phyloP scores from a whole-genome alignment of 2,888 invertebrate species.

The Lochmaea capreae region DNA sequence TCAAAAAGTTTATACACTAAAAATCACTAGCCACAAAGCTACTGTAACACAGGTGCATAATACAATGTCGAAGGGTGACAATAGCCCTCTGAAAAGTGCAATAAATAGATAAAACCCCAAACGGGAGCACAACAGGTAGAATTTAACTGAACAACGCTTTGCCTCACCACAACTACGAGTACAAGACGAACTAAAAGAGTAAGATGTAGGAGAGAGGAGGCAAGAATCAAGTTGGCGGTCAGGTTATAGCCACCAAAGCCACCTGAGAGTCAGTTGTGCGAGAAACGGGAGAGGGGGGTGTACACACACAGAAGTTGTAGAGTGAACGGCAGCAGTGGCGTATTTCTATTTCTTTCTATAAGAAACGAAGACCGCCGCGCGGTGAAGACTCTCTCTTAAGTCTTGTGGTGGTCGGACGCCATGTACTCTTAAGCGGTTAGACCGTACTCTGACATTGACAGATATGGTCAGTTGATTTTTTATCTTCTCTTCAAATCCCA shows the following conservation, averaged over 20 bases:
- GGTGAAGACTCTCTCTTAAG: conserved; percentile 15
- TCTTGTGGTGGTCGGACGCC: conserved; percentile 31
- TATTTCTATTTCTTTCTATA: conserved; percentile 60
- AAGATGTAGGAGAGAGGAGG: conserved; percentile 35
- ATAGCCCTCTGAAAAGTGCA: conserved; percentile 21
- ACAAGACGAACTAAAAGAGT: conserved; percentile 33
- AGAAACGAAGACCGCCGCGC: conserved; percentile 53
- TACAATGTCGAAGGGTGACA: conserved; percentile 23
- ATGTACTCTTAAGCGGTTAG: conserved; percentile 27
- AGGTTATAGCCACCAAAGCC: conserved; percentile 46
- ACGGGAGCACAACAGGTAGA: conserved; percentile 35
- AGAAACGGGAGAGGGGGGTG: conserved; percentile 47
- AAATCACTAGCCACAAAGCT: conserved; percentile 30
- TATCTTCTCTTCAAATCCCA: conserved; percentile 14
- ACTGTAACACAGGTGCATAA: conserved; percentile 36
- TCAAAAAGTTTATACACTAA: conserved; percentile 17
- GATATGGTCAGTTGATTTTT: conserved; percentile 1
- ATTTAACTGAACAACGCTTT: conserved; percentile 26
- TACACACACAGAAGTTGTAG: conserved; percentile 58
- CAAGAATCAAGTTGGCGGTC: conserved; percentile 47
- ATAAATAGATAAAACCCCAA: conserved; percentile 35
- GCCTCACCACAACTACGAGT: conserved; percentile 27
- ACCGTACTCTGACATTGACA: conserved; percentile 20
- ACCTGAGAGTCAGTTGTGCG: conserved; percentile 47
- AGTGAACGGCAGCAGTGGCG: conserved; percentile 63